Base-by-base conservation (phyloP, 2,113 vertebrate species). In the Leucopsar rothschildi region DNA sequence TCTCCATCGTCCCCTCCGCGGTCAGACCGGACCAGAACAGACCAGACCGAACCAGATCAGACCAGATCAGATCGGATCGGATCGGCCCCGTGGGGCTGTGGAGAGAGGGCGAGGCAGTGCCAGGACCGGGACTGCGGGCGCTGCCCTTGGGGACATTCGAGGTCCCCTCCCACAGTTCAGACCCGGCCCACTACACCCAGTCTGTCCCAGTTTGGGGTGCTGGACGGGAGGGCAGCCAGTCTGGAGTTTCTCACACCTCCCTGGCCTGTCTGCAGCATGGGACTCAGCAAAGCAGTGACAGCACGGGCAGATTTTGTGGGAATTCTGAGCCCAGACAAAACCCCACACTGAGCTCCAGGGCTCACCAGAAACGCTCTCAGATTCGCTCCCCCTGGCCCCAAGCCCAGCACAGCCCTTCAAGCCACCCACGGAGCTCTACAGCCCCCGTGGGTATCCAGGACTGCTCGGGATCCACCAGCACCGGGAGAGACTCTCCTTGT, bases 41-140 rank as follows among this genome's bases (percentile, higher is more conserved):
- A 9, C 8, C 55, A 19, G 69, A 12, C 6, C 19, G 3, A 4
- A 12, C 6, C 55, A 13, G 76, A 11, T 4, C 39, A 22, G 64
- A 15, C 5, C 50, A 35, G 81, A 11, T 6, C 40, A 3, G 52
- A 18, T 11, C 52, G 6, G 52, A 29, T 1, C 45, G 7, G 35
- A 6, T 9, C 49, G 21, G 71, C 44, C 4, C 0, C 28, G 23
- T 11, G 49, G 29, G 24, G 11, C 7, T 1, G 21, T 6, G 24
- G 11, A 19, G 29, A 40, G 50, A 50, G 98, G 98, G 98, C 42
- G 25, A 12, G 37, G 19, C 6, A 0, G 23, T 14, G 40, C 49
- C 6, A 2, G 12, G 10, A 23, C 33, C 0, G 0, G 52, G 31
- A 33, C 52, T 5, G 23, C 2, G 5, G 81, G 17, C 0, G 0